phyloP scores from a whole-genome alignment of 2,888 invertebrate genomes.

The Troides aeacus region DNA sequence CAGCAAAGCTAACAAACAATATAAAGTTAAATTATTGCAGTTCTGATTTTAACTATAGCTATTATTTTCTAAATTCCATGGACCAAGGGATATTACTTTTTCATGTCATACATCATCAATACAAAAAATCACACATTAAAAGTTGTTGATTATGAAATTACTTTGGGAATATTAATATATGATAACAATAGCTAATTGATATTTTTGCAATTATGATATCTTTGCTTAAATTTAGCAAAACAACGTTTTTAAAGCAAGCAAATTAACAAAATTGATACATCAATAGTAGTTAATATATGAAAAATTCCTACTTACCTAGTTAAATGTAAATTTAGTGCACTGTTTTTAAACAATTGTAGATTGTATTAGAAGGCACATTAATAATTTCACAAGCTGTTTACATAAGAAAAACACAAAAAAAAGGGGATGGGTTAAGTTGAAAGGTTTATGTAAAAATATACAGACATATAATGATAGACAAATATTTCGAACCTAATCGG shows the following conservation, averaged over 20 bases:
- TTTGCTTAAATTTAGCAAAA: no score
- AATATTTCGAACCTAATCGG: constrained; percentile 8
- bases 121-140: no score
- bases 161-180: no score
- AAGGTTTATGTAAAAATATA: constrained; percentile 2
- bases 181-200: no score
- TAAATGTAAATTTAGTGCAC: constrained; percentile 6
- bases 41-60: no score
- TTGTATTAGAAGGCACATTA: constrained; percentile 1
- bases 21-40: no score
- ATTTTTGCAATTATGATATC: no score
- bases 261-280: neutral
- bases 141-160: no score
- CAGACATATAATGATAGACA: constrained; percentile 2
- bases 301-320: constrained; percentile 15
- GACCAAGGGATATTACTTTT: no score
- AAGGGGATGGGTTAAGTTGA: constrained; percentile 5
- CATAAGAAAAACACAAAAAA: neutral
- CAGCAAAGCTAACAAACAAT: no score
- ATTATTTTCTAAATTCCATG: no score
- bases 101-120: no score
- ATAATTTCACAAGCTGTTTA: constrained; percentile 1
- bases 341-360: constrained; percentile 2
- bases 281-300: neutral
- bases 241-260: neutral